Evolutionary conservation across 1,140 invertebrate species (phyloP).

Genomic region (Xylocopa sonorina): DNA sequence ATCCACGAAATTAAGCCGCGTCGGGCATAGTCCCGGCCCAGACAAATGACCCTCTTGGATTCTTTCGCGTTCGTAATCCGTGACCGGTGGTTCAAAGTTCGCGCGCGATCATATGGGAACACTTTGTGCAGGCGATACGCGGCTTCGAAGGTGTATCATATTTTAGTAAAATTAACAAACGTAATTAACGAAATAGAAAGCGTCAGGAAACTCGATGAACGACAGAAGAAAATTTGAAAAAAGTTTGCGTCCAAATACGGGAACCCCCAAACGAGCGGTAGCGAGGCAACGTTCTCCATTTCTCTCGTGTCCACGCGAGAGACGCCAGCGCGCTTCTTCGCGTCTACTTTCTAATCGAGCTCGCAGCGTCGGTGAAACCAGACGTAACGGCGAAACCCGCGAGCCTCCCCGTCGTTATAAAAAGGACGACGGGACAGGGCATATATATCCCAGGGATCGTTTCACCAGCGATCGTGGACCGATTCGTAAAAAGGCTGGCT

Average conservation of each 20-base stretch:
- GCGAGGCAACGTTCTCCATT: not conserved
- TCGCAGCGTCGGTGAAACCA: not conserved
- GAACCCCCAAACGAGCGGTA: no score
- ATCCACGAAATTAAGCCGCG: conserved; percentile 26
- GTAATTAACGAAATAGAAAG: no score
- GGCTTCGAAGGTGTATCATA: no score
- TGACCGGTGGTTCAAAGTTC: conserved; percentile 14
- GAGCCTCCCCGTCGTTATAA: not conserved
- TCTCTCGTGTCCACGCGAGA: not conserved
- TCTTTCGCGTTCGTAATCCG: no score
- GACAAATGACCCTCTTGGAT: not conserved
- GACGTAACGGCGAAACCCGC: not conserved
- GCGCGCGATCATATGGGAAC: not conserved
- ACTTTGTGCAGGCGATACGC: no score
- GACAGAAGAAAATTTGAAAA: no score
- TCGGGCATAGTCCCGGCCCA: not conserved
- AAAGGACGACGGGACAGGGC: not conserved
- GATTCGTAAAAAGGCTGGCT: not conserved
- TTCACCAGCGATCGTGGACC: not conserved
- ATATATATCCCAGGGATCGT: not conserved
- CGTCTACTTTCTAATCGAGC: conserved; percentile 23
- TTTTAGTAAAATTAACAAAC: no score
- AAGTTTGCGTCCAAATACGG: no score
- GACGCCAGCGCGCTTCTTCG: not conserved
- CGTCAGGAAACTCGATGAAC: no score